A percentile compares a stretch with the other conserved stretches of the same genome.
phyloP scores from a whole-genome alignment of 2,888 invertebrate genomes.

The Homarus gammarus region DNA sequence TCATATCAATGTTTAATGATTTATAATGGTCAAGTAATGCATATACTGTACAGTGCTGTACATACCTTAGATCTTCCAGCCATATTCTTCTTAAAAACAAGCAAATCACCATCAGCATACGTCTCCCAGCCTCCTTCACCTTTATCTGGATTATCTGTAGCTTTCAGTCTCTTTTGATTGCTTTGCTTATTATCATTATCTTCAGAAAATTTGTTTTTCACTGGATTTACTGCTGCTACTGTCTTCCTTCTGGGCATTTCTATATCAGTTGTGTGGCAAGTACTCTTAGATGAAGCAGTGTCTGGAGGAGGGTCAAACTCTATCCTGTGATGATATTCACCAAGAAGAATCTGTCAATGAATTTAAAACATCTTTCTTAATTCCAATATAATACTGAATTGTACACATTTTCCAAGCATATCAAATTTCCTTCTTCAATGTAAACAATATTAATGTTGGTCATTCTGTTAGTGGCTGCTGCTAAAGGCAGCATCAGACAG shows the following conservation, averaged over 20 bases:
- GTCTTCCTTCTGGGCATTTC: slow-evolving; percentile 19
- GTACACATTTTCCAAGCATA: no score
- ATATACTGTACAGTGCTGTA: no score
- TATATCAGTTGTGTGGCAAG: neutral
- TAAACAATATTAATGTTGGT: no score
- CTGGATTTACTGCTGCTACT: neutral
- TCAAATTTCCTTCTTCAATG: no score
- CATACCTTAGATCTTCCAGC: slow-evolving; percentile 52
- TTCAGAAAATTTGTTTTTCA: neutral
- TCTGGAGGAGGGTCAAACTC: slow-evolving; percentile 72
- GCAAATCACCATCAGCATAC: slow-evolving; percentile 24
- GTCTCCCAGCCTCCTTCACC: slow-evolving; percentile 46
- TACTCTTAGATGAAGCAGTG: neutral
- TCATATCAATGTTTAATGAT: neutral
- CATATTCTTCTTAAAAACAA: slow-evolving; percentile 53
- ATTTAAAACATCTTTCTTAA: neutral
- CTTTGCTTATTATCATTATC: neutral
- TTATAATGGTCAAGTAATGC: neutral
- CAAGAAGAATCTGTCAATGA: slow-evolving; percentile 53
- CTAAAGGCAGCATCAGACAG: no score
- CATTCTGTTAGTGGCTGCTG: no score
- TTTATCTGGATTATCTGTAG: neutral
- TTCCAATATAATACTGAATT: no score
- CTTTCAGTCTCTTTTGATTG: no score
- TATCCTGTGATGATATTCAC: slow-evolving; percentile 53